phyloP scores from a whole-genome alignment of 2,888 invertebrate genomes.

The Agriopis marginaria region DNA sequence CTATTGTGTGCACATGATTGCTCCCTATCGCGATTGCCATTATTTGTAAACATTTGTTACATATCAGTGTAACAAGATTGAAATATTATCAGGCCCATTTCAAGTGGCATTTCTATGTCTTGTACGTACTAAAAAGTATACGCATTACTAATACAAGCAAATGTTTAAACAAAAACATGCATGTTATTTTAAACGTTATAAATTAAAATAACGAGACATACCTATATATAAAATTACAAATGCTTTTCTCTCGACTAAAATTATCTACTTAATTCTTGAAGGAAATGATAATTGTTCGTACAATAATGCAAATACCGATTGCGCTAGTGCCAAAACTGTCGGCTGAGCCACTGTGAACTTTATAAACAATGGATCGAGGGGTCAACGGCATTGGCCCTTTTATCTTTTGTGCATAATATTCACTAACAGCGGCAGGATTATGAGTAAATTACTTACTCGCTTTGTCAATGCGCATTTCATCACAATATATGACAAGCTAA shows the following conservation, averaged over 20 bases:
- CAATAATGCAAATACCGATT: conserved; percentile 8
- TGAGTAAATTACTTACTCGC: conserved; percentile 20
- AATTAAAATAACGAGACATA: background rate
- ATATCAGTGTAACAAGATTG: conserved; percentile 9
- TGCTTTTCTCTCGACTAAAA: conserved; percentile 35
- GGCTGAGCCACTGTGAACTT: conserved; percentile 53
- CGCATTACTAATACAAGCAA: too few species aligned
- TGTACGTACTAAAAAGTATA: too few species aligned
- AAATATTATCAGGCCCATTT: conserved; percentile 8
- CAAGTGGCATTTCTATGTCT: background rate
- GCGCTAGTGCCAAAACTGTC: conserved; percentile 53
- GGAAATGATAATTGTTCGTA: conserved; percentile 33
- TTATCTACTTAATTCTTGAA: conserved; percentile 39
- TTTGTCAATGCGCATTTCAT: conserved; percentile 23
- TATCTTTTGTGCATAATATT: conserved; percentile 35
- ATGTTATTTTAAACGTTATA: background rate
- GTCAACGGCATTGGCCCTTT: conserved; percentile 50
- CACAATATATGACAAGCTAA: conserved; percentile 27
- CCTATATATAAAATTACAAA: background rate
- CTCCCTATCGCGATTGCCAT: conserved; percentile 18
- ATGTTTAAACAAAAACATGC: too few species aligned
- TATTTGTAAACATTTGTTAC: conserved; percentile 29
- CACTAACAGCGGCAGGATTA: conserved; percentile 18
- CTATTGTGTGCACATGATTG: conserved; percentile 12
- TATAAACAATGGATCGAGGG: conserved; percentile 52